These are phyloP conservation scores for Orientallactaga bullata DNA, from an alignment of 2,113 vertebrate genomes.

Conservation along the genomic window DNA sequence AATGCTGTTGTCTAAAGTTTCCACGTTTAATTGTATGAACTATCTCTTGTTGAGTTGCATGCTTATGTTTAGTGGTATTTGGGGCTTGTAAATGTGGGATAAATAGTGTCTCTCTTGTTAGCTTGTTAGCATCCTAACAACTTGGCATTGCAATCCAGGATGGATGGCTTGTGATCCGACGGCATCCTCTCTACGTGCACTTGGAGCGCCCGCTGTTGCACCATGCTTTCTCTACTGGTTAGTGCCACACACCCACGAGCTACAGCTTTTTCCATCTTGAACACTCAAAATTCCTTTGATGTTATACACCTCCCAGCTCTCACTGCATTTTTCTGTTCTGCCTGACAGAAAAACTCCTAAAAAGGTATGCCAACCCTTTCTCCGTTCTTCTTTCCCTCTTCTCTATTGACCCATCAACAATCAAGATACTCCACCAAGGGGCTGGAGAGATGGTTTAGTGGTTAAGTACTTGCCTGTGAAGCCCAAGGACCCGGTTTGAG, in stretches of 20 bases:
- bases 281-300: not conserved
- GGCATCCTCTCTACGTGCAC: not conserved
- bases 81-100: not conserved
- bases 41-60: not conserved
- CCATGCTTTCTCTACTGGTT: not conserved
- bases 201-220: not conserved
- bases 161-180: not conserved
- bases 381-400: not conserved
- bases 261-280: not conserved
- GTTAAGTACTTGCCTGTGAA: too few relatives aligned
- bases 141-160: not conserved
- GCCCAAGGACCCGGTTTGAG: too few relatives aligned
- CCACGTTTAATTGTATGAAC: not conserved
- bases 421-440: not conserved
- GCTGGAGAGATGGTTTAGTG: too few relatives aligned
- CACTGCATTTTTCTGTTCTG: not conserved
- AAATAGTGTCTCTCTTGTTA: not conserved
- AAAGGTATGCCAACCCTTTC: not conserved
- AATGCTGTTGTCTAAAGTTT: not conserved
- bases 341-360: not conserved
- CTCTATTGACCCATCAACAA: not conserved
- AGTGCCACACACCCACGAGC: not conserved
- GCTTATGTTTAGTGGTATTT: not conserved
- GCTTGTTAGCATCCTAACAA: not conserved
- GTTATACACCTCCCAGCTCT: not conserved